A percentile compares a stretch with the other conserved stretches of the same genome.
Evolutionary conservation across 2,113 vertebrate genomes (phyloP).

Genomic region (Takifugu bimaculatus): DNA sequence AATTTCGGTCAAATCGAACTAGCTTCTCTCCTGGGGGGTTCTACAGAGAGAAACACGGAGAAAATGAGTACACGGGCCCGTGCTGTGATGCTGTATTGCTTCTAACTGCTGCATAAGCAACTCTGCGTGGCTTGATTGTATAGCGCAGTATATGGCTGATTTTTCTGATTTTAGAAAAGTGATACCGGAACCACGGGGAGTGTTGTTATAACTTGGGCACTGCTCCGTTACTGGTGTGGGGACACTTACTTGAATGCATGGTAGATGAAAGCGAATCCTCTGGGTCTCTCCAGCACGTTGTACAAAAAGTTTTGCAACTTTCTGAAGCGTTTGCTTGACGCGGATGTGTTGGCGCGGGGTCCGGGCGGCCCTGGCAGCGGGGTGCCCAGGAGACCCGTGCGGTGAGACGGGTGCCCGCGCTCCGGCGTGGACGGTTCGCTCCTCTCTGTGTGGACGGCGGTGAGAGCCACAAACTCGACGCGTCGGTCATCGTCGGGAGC

Average conservation of each 20-base stretch:
- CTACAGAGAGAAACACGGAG: conserved; percentile 35
- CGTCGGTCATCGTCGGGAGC: conserved; percentile 72
- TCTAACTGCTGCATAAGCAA: conserved; percentile 37
- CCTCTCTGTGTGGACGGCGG: conserved; percentile 82
- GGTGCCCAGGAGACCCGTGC: conserved; percentile 83
- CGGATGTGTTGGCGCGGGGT: conserved; percentile 72
- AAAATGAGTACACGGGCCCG: conserved; percentile 41
- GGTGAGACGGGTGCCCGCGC: conserved; percentile 77
- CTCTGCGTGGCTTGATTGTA: conserved; percentile 45
- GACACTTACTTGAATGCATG: conserved; percentile 89
- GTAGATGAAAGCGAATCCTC: conserved; percentile 91
- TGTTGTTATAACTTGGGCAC: too few species aligned
- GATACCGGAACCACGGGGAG: too few species aligned
- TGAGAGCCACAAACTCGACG: conserved; percentile 86
- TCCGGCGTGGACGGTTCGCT: conserved; percentile 79
- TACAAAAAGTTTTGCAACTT: conserved; percentile 88
- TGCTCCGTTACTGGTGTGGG: too few species aligned
- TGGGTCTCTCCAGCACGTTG: conserved; percentile 89
- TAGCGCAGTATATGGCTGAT: conserved; percentile 15
- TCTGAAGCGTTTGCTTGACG: conserved; percentile 81
- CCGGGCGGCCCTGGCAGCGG: conserved; percentile 77
- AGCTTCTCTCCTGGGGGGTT: conserved; percentile 13
- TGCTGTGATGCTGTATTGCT: conserved; percentile 54
- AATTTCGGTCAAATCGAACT: conserved; percentile 1
- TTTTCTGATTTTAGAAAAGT: too few species aligned